These are phyloP conservation scores for Synanceia verrucosa DNA, from an alignment of 2,797 vertebrate species.

Conservation along the genomic window DNA sequence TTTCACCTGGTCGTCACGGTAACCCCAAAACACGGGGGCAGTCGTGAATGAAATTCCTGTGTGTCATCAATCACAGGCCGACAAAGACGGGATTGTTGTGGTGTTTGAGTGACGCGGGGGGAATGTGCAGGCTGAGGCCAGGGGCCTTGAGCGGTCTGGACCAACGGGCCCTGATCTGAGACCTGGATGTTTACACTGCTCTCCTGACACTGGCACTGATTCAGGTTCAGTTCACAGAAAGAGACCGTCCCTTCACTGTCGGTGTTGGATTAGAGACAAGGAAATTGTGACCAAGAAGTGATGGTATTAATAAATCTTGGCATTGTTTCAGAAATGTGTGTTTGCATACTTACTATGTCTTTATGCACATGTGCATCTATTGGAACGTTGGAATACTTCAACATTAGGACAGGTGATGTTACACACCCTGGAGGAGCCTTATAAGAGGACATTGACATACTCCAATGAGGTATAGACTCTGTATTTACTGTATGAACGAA, in stretches of 20 bases:
- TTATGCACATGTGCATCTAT: neutral
- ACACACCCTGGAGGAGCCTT: too few species aligned
- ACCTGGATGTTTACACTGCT: slow-evolving; percentile 73
- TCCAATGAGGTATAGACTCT: neutral
- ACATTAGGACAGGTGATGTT: neutral
- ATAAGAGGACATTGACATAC: neutral
- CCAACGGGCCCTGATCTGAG: slow-evolving; percentile 48
- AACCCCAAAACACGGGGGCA: slow-evolving; percentile 73
- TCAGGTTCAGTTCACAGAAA: slow-evolving; percentile 44
- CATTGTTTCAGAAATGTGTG: neutral
- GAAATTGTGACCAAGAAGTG: neutral
- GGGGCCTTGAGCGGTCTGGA: slow-evolving; percentile 54
- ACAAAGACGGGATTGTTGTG: slow-evolving; percentile 75
- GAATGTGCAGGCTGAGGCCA: slow-evolving; percentile 62
- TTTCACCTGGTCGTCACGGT: slow-evolving; percentile 82
- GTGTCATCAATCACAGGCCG: slow-evolving; percentile 78
- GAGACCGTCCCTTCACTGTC: slow-evolving; percentile 3
- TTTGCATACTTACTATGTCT: too few species aligned
- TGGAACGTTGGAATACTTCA: neutral
- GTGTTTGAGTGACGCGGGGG: slow-evolving; percentile 56
- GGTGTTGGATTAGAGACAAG: neutral
- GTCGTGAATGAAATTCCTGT: slow-evolving; percentile 77
- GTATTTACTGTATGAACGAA: too few species aligned
- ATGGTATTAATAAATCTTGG: neutral
- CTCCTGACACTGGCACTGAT: slow-evolving; percentile 61